Percentiles rank a stretch among this genome's conserved stretches.
Evolutionary conservation across 2,113 vertebrate species (phyloP).

Genomic region (Ellobius talpinus): DNA sequence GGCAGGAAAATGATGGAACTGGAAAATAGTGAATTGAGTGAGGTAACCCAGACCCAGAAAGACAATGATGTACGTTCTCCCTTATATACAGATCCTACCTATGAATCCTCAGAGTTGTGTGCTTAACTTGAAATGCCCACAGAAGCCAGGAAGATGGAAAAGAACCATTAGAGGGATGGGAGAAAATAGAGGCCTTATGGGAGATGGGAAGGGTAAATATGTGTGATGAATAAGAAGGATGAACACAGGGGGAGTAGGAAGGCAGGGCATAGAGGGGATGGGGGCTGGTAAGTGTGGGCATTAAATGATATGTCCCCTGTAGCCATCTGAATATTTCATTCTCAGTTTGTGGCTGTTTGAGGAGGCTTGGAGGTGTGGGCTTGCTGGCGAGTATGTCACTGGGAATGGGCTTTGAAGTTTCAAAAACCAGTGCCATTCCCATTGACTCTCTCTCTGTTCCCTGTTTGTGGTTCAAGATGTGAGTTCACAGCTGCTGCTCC

Average conservation of each 20-base stretch:
- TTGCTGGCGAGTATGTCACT: not conserved
- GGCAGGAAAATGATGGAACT: not conserved
- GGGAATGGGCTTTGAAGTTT: not conserved
- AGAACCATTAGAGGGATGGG: not conserved
- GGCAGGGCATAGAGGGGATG: not conserved
- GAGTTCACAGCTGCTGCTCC: not conserved
- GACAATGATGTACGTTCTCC: not conserved
- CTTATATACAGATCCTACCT: not conserved
- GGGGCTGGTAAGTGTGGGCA: not conserved
- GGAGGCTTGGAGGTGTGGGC: not conserved
- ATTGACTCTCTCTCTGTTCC: not conserved
- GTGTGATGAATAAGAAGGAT: not conserved
- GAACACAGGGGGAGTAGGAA: not conserved
- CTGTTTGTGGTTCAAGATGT: too few relatives aligned
- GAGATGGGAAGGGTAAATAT: not conserved
- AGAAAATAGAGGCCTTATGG: not conserved
- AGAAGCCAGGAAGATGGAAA: not conserved
- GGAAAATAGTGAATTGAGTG: not conserved
- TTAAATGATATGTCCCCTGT: not conserved
- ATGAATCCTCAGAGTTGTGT: not conserved
- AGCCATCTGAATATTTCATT: not conserved
- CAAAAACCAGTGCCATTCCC: not conserved
- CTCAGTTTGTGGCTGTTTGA: not conserved
- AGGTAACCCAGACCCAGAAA: not conserved
- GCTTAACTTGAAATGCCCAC: not conserved